Evolutionary conservation across 2,888 invertebrate species (phyloP), one percentile per base, ranked within the genome.

Genomic region (Nebria salina): DNA sequence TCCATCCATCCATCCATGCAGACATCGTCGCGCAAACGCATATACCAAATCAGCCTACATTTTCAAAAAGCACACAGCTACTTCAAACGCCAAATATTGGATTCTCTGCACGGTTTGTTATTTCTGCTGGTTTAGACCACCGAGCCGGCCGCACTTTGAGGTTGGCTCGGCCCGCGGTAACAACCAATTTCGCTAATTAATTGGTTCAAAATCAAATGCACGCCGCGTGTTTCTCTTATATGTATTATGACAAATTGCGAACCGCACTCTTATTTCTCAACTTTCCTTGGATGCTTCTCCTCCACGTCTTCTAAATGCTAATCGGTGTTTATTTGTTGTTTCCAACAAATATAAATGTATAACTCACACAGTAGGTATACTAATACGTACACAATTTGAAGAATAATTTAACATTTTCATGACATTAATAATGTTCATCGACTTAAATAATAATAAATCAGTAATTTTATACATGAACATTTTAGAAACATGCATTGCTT

Each of bases 121-220:
- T 20, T 13, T n/a, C 66, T 15, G 13, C 7, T 65, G 65, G 15
- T 34, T 34, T 34, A 34, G 34, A 34, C 2, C 34, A 34, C 34
- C 66, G 8, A 11, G 25, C 8, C 13, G 66, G 1, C 66, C 15
- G 15, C 66, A 7, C n/a, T 66, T 34, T 11, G 54, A 34, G 15
- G 34, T 72, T 20, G 43, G 54, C 26, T 54, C 26, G 74, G 66
- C 75, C 75, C 68, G 54, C 68, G 75, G 81, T 81, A 81, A 81
- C 81, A 75, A 81, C 81, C 81, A 81, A 81, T 81, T 81, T 81
- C 76, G 75, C 72, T 81, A 81, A 81, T 81, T 81, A 81, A 81
- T 81, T 81, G 81, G 81, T 81, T 75, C 75, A 81, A 81, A 81
- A 81, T 81, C 75, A 81, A 81, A 75, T 72, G 76, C 76, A 81